Base-by-base conservation (phyloP, 2,888 invertebrate species). In the Amiota minor region DNA sequence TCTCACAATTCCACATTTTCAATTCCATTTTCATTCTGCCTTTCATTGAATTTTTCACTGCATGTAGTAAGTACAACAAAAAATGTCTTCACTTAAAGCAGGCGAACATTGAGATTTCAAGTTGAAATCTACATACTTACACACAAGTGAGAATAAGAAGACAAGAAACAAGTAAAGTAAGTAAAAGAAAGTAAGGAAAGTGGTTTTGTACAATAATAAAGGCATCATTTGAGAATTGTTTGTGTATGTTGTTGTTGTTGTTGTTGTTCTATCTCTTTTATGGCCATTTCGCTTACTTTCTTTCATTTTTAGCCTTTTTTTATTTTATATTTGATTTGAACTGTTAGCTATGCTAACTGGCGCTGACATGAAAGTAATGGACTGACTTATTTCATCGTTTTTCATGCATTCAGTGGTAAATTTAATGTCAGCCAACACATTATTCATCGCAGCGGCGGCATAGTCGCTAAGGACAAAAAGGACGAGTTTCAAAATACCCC, bases 281-380 rank as follows among this genome's bases (percentile, higher is more conserved):
- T 35, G 35, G 6, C 2, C 35, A n/a, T n/a, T 53, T 12, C 14
- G 11, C 53, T n/a, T 62, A 23, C 45, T 45, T 45, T 62, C 9
- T n/a, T 23, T 45, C 16, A 35, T 62, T 45, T 45, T 45, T 62
- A 16, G 9, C 47, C 46, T 12, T n/a, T 70, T 55, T 35, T 70
- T 35, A 35, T 56, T 59, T 59, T n/a, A 16, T 50, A 23, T 62
- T 65, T 65, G 16, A 49, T 20, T 59, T n/a, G 67, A 35, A 35
- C 35, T 35, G 35, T 35, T 35, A 35, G 64, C 75, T 77, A 78
- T 77, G 83, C 35, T 65, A 72, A 68, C 72, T 68, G 72, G n/a
- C 45, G 76, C 70, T 79, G 81, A 81, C 77, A 72, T 70, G 72
- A 71, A 73, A 78, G 83, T 74, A 77, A 80, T 76, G 75, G 50